Evolutionary conservation across 1,140 invertebrate genomes (phyloP).

Genomic region (Papilio dardanus): DNA sequence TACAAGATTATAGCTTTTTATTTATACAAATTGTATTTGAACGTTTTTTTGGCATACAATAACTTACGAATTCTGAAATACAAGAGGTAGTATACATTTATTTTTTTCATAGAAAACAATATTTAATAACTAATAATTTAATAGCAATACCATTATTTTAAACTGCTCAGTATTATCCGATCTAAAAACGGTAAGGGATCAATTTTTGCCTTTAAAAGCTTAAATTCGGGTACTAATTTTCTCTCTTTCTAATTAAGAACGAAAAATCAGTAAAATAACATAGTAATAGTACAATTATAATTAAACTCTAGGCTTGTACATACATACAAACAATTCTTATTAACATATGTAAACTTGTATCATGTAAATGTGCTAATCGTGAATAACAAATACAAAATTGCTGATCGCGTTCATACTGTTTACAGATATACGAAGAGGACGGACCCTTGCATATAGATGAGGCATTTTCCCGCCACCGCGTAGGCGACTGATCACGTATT

Average conservation of each 20-base stretch:
- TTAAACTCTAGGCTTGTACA: not conserved
- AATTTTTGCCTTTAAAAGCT: no score
- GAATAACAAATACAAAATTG: not conserved
- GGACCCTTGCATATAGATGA: conserved; percentile 62
- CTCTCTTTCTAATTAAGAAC: not conserved
- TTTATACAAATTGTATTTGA: not conserved
- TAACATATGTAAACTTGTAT: not conserved
- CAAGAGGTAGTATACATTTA: no score
- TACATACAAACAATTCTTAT: not conserved
- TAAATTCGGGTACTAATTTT: no score
- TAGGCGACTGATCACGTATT: conserved; percentile 62
- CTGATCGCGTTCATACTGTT: conserved; percentile 41
- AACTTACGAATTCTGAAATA: not conserved
- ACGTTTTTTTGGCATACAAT: not conserved
- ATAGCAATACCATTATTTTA: no score
- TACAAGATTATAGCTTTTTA: conserved; percentile 33
- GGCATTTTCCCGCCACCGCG: conserved; percentile 53
- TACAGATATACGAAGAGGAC: conserved; percentile 61
- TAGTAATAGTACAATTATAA: not conserved
- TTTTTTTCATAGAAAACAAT: no score
- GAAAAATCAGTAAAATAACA: not conserved
- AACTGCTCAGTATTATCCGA: not conserved
- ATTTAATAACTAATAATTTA: no score
- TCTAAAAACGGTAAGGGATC: no score
- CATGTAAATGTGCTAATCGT: conserved; percentile 27